phyloP scores from a whole-genome alignment of 2,113 vertebrate genomes.

The Eupsittula cactorum region DNA sequence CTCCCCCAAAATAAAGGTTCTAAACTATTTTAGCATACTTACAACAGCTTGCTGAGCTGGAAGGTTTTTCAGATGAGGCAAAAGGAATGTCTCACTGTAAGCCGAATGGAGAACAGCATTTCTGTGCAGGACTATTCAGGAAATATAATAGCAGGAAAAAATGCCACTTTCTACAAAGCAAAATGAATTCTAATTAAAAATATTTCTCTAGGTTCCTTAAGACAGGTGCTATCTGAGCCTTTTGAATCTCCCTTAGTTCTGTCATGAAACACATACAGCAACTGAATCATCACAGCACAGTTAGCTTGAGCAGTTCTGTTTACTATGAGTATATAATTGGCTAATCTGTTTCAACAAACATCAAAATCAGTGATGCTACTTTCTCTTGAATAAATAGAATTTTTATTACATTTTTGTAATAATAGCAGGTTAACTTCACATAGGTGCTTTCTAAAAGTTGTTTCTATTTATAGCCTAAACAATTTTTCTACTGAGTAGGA shows the following conservation, averaged over 20 bases:
- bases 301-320: neutral
- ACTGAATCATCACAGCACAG: neutral
- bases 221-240: neutral
- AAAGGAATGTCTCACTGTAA: conserved; percentile 86
- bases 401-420: neutral
- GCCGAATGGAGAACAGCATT: conserved; percentile 87
- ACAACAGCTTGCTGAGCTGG: conserved; percentile 84
- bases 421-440: neutral
- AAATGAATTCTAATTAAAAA: neutral
- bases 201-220: neutral
- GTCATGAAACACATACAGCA: neutral
- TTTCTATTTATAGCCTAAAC: neutral
- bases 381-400: neutral
- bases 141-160: neutral
- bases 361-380: neutral
- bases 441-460: neutral
- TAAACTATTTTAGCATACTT: conserved; percentile 64
- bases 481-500: neutral
- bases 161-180: neutral
- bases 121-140: conserved; percentile 81
- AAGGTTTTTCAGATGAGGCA: conserved; percentile 93
- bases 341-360: neutral
- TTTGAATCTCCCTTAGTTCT: neutral
- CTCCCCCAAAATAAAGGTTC: neutral
- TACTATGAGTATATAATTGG: neutral